Percentiles rank a stretch among this genome's conserved stretches.
Conservation (phyloP, 2,113 vertebrate genomes). For the Phrynocephalus versicolor region DNA sequence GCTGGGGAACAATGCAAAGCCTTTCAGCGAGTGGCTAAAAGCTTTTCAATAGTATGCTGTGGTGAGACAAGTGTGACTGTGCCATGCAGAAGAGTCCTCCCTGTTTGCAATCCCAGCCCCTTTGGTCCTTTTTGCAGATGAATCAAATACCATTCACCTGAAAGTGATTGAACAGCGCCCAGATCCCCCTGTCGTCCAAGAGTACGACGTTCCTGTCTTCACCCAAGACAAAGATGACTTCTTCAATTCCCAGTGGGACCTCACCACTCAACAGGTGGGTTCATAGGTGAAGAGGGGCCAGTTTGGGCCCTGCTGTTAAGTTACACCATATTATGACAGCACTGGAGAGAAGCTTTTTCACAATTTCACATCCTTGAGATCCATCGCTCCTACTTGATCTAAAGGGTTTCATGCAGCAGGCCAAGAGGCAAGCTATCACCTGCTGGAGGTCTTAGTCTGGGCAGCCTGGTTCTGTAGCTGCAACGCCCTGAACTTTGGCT, state of each 20-base stretch:
- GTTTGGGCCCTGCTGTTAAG: background rate
- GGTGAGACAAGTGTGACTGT: background rate
- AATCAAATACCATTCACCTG: constrained; percentile 95
- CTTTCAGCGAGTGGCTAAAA: too few species aligned
- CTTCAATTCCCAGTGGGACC: constrained; percentile 94
- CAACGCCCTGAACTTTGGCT: too few species aligned
- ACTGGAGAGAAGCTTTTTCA: background rate
- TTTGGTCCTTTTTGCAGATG: constrained; percentile 73
- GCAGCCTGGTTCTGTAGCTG: background rate
- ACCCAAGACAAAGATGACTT: constrained; percentile 93
- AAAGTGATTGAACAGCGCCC: constrained; percentile 92
- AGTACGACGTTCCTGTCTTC: constrained; percentile 95
- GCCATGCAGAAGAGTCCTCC: background rate
- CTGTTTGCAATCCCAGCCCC: background rate
- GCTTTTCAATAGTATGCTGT: too few species aligned
- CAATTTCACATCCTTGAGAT: background rate
- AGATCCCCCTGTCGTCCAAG: constrained; percentile 90
- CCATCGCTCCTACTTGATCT: background rate
- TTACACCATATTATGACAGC: background rate
- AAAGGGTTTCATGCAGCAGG: background rate
- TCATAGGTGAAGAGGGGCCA: rapidly evolving
- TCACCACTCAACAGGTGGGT: constrained; percentile 93
- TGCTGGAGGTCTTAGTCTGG: background rate
- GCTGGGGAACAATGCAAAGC: background rate
- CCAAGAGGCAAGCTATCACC: background rate